phyloP scores from a whole-genome alignment of 2,797 vertebrate species.

The Pristis pectinata region DNA sequence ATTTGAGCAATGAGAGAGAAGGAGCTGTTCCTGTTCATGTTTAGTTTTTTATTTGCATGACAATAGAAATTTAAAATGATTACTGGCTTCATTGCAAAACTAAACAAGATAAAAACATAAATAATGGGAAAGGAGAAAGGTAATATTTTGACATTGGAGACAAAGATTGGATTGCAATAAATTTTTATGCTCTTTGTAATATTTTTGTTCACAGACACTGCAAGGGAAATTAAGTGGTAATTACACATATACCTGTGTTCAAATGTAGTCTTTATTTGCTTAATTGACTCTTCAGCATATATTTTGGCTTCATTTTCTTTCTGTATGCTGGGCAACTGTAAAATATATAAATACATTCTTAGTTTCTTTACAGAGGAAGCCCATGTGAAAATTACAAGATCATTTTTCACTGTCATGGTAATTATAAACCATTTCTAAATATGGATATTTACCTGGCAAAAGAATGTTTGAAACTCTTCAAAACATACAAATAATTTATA shows the following conservation, averaged over 20 bases:
- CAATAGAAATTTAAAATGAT: background rate
- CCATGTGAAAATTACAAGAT: background rate
- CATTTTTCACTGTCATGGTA: background rate
- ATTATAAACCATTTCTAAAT: background rate
- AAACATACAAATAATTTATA: background rate
- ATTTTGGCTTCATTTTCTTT: background rate
- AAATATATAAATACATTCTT: slow-evolving; percentile 18
- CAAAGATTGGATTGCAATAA: background rate
- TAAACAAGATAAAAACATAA: background rate
- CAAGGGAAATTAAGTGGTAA: background rate
- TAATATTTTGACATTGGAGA: background rate
- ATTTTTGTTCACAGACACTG: background rate
- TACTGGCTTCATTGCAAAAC: background rate
- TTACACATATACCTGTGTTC: background rate
- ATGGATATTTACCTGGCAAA: background rate
- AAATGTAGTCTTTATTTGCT: background rate
- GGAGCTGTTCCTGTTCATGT: too few relatives aligned
- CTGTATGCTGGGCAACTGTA: background rate
- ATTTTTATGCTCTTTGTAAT: background rate
- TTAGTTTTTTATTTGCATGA: too few relatives aligned
- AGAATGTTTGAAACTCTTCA: background rate
- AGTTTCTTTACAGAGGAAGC: background rate
- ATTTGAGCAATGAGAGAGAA: too few relatives aligned
- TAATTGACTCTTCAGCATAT: background rate
- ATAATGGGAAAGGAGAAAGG: background rate